Evolutionary conservation across 2,888 invertebrate genomes (phyloP).

Genomic region (Hermaeophaga mercurialis): DNA sequence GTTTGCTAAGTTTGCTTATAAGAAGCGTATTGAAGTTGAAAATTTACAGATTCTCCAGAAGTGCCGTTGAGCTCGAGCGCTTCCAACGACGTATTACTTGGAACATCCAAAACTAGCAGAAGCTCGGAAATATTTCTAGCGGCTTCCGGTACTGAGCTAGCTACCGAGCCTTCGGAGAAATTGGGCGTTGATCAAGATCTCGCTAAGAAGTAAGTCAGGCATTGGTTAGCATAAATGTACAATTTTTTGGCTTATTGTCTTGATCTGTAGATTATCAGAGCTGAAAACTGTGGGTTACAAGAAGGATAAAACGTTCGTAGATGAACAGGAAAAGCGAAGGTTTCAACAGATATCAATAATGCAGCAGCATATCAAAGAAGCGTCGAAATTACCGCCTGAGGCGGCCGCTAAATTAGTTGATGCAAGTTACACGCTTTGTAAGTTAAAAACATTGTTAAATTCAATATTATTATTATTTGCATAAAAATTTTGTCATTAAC

Average conservation of each 20-base stretch:
- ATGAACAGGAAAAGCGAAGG: constrained; percentile 77
- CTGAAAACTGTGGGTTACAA: constrained; percentile 75
- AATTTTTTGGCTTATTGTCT: too few species aligned
- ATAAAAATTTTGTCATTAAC: too few species aligned
- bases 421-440: constrained; percentile 74
- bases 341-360: constrained; percentile 74
- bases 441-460: constrained; percentile 57
- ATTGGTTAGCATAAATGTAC: background rate
- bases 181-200: constrained; percentile 36
- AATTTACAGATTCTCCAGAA: constrained; percentile 7
- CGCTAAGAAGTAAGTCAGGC: constrained; percentile 48
- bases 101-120: constrained; percentile 31
- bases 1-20: background rate
- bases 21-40: too few species aligned
- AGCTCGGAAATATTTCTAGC: constrained; percentile 45
- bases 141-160: constrained; percentile 49
- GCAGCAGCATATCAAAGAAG: constrained; percentile 71
- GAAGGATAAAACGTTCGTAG: constrained; percentile 74
- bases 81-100: constrained; percentile 2
- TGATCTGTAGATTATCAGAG: constrained; percentile 68
- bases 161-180: constrained; percentile 43
- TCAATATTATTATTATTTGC: background rate
- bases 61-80: too few species aligned
- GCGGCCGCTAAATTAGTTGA: constrained; percentile 75
- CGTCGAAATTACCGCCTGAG: constrained; percentile 71